Evolutionary conservation across 2,113 vertebrate genomes (phyloP), one percentile per base, ranked within the genome.

Genomic region (Cichladusa arquata): DNA sequence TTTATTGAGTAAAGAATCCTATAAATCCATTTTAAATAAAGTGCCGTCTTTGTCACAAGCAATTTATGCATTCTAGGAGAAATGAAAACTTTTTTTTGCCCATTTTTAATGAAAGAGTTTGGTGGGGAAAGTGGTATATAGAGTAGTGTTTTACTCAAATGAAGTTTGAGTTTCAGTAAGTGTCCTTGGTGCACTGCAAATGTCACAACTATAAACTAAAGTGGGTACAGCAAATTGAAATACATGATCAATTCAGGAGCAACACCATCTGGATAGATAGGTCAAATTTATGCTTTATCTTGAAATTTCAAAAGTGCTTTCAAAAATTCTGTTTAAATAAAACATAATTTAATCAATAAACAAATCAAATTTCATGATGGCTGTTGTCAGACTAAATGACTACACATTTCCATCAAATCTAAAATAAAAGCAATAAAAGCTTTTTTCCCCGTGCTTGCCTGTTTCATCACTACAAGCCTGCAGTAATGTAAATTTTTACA

Each of bases 211-310:
- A 61, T 91, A 90, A 95, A 86, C 53, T 71, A 70, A 79, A 94
- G 81, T 86, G 90, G 73, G 53, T 89, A 66, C 74, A 86, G 81
- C 90, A 95, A 94, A 96, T 95, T 95, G 86, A 95, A 95, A 96
- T 88, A 87, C 77, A 71, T 34, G 71, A 90, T 83, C 92, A 91
- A 44, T 84, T 95, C 67, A 85, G 61, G 64, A 89, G 71, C 81
- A 95, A 60, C 81, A 93, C 81, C 76, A 84, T 90, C 88, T 93
- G 94, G 70, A 76, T 76, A 67, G 77, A 61, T 72, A 81, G 88
- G 92, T 95, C 77, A 89, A 61, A 86, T 91, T 54, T 74, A 44
- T 92, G 58, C 67, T 77, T 72, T 91, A 73, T 92, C 66, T 95
- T 76, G 53, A 92, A 92, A 93, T 91, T 71, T 85, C 73, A 87